A percentile compares a stretch with the other conserved stretches of the same genome.
These are phyloP conservation scores for Euleptes europaea DNA, from an alignment of 2,113 vertebrate species.

Conservation along the genomic window DNA sequence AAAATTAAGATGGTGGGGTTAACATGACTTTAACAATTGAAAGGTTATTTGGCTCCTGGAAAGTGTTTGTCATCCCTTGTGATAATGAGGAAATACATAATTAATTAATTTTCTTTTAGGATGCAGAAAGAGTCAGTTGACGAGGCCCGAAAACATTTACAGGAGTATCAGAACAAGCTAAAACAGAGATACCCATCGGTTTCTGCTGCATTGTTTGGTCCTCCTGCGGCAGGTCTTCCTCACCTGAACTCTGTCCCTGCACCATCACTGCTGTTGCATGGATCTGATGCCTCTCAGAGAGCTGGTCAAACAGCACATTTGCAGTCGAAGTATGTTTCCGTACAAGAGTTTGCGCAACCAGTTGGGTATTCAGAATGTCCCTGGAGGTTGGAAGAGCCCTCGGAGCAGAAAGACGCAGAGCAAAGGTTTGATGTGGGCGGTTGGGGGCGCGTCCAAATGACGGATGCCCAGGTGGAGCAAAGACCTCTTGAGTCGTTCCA, in stretches of 20 bases:
- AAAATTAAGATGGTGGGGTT: not conserved
- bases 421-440: not conserved
- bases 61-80: not conserved
- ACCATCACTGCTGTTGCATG: not conserved
- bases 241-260: not conserved
- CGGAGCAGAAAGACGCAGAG: conserved; percentile 6
- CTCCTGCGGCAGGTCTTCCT: not conserved
- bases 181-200: conserved; percentile 66
- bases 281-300: not conserved
- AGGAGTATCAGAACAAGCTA: conserved; percentile 85
- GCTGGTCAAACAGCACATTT: fast-evolving
- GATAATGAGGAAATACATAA: not conserved
- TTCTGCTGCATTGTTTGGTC: conserved; percentile 1
- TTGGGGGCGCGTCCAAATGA: not conserved
- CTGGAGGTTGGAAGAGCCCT: fast-evolving
- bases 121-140: conserved; percentile 80
- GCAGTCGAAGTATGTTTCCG: fast-evolving
- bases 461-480: conserved; percentile 12
- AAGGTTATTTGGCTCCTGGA: not conserved
- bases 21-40: conserved; percentile 6
- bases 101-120: conserved; percentile 64
- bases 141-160: conserved; percentile 78
- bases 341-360: fast-evolving
- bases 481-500: not conserved
- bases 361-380: not conserved